Conservation (phyloP, 1,140 invertebrate species). For the Caenorhabditis tropicalis region DNA sequence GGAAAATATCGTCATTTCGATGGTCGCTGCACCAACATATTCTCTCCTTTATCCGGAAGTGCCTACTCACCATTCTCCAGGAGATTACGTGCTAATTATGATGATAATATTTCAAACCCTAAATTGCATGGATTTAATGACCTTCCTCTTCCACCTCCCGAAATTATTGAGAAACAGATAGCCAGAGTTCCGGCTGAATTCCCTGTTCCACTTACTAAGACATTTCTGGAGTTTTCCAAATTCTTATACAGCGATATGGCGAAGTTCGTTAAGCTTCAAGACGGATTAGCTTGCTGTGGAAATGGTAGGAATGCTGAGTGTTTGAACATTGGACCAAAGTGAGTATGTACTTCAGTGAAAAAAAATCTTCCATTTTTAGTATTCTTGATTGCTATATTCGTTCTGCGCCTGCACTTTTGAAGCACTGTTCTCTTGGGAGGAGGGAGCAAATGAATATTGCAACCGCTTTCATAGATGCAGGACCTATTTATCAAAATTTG, state of each 20-base stretch:
- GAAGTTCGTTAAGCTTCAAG: neutral
- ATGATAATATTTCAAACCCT: neutral
- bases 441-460: conserved; percentile 2
- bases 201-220: neutral
- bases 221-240: neutral
- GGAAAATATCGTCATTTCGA: conserved; percentile 15
- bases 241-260: neutral
- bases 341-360: neutral
- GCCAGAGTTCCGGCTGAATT: neutral
- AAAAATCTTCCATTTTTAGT: neutral
- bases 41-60: neutral
- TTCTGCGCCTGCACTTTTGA: neutral
- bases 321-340: neutral
- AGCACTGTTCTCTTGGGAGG: neutral
- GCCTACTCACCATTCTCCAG: neutral
- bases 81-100: neutral
- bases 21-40: neutral
- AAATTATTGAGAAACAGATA: neutral
- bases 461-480: neutral
- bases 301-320: neutral
- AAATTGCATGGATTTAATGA: neutral
- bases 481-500: neutral
- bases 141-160: neutral
- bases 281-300: neutral
- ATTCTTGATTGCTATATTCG: conserved; percentile 5